Conservation (phyloP, 2,797 vertebrate genomes). For the Pangasius sanitwongsei region DNA sequence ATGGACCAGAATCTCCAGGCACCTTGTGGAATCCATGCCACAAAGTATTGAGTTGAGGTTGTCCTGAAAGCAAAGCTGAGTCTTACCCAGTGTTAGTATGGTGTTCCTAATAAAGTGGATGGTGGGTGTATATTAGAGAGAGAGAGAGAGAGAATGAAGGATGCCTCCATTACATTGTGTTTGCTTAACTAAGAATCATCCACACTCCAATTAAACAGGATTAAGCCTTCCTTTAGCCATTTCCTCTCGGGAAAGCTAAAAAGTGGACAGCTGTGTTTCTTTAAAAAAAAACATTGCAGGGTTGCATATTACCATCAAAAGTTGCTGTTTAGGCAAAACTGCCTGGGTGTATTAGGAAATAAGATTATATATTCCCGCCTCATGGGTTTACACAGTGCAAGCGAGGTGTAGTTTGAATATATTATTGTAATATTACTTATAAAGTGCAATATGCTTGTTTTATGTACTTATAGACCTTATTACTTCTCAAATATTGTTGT, state of each 20-base stretch:
- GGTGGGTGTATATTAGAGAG: background rate
- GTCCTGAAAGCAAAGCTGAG: background rate
- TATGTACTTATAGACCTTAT: background rate
- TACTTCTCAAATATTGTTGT: background rate
- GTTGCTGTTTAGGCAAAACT: background rate
- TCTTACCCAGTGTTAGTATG: background rate
- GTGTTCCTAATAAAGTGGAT: background rate
- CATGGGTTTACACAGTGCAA: background rate
- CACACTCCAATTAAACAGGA: background rate
- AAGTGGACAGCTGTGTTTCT: background rate
- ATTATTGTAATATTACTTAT: constrained; percentile 9
- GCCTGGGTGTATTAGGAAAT: background rate
- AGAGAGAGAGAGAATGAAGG: background rate
- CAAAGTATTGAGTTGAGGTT: background rate
- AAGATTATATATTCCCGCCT: background rate
- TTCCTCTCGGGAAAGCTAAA: background rate
- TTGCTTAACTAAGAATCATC: background rate
- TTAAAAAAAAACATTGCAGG: background rate
- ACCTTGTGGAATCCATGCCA: background rate
- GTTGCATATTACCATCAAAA: background rate
- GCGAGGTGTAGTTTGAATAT: background rate
- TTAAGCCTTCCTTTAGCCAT: background rate
- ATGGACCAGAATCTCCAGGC: background rate
- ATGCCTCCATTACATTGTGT: background rate
- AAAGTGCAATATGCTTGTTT: background rate